Evolutionary conservation across 2,113 vertebrate species (phyloP), one percentile per base, ranked within the genome.

Genomic region (Echinops telfairi): DNA sequence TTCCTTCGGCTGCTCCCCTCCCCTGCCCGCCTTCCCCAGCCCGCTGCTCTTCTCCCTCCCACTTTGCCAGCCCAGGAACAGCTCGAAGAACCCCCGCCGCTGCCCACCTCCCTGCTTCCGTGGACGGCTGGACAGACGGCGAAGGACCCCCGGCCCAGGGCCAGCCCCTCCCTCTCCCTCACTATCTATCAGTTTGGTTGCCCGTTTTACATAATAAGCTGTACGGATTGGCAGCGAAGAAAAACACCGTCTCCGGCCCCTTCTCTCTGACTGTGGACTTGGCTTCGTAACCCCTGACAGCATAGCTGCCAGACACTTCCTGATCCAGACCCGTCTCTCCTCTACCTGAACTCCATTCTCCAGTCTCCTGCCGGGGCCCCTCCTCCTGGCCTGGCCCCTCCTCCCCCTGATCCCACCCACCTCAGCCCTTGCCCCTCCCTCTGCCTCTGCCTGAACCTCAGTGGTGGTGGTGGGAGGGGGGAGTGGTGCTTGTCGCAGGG

Each of bases 1-100:
- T 14, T 3, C 81, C 66, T 80, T 53, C 22, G 38, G 0, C 57
- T 17, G 79, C 60, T 1, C 3, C 16, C 36, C 6, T 38, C 64
- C 12, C 73, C 76, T 33, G 4, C n/a, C 94, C 80, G 6, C 83
- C 82, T 38, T 88, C 78, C 66, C 0, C 92, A 77, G 3, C 80
- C 88, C 38, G 88, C 27, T 78, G 91, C 86, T 40, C 62, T 89
- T 80, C 86, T 77, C 3, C 8, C 79, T 95, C 95, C 88, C 47
- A 57, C 82, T 66, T 79, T 75, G 73, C 58, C 38, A 84, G 84
- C 87, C 40, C 27, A 6, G 57, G 77, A 89, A 15, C 79, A 64
- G 38, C 47, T 4, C 40, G 40, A 40, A 1, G 68, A 40, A 36
- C 78, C 60, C 77, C 43, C 10, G 10, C 17, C 36, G 3, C 82